Evolutionary conservation across 2,888 invertebrate genomes (phyloP), one percentile per base, ranked within the genome.

Genomic region (Pseudococcus longispinus): DNA sequence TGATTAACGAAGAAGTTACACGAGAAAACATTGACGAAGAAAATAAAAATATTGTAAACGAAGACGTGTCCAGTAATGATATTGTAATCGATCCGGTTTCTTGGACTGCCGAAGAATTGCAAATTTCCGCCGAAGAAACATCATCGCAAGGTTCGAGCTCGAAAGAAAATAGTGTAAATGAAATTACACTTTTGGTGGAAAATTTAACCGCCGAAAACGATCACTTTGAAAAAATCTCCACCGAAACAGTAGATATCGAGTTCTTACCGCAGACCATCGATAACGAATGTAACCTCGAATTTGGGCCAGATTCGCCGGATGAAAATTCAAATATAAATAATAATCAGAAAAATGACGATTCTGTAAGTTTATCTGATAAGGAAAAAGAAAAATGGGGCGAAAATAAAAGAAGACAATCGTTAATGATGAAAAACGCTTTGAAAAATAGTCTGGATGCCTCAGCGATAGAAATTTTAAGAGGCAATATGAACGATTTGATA

Each of bases 401-500:
- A 51, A 86, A 86, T 37, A 77, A 74, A 29, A 23, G 86, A 74
- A 74, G 86, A 29, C 77, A 86, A 74, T 86, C 86, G 32, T 55
- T 86, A 46, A 86, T 86, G 86, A 86, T 86, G 86, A 86, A 80
- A 26, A 77, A 86, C 55, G 77, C 86, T 4, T 80, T 86, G 11
- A 77, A 86, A 51, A 86, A 86, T 55, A 86, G 77, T 37, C 37
- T 86, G 55, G 86, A 86, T 11, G 44, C 74, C 5, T 80, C 86
- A 0, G 74, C 77, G 29, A 46, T 46, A 23, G 60, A 55, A n/a
- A 77, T 86, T 46, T 15, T 86, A 20, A 80, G 51, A 29, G 84
- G 84, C 65, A 55, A 84, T 42, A 65, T 65, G 84, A 29, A 60
- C 20, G 84, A 84, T 18, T 32, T 37, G 37, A 26, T 84, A n/a